phyloP scores from a whole-genome alignment of 92 coral and sea anemone genomes.

The Micromussa lordhowensis region DNA sequence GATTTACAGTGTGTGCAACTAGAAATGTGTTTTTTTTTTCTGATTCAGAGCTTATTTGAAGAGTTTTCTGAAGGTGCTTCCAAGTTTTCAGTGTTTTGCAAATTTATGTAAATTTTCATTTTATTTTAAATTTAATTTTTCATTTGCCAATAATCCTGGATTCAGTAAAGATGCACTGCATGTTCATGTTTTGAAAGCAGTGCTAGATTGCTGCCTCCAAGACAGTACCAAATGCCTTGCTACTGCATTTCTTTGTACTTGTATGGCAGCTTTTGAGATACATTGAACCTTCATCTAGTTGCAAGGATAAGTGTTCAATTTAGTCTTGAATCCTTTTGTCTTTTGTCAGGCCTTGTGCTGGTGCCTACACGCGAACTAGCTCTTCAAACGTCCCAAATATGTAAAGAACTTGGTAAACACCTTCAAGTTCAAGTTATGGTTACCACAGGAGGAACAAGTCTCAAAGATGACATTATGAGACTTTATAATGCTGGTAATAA shows the following conservation, averaged over 20 bases:
- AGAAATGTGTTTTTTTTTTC: neutral
- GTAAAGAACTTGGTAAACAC: slow-evolving; percentile 97
- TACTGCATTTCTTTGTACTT: neutral
- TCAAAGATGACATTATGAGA: slow-evolving; percentile 98
- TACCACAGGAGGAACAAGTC: slow-evolving; percentile 99
- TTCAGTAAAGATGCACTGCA: too few relatives aligned
- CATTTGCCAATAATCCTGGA: neutral
- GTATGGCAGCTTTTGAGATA: neutral
- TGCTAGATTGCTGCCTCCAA: neutral
- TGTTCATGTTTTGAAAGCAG: neutral
- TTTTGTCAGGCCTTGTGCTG: slow-evolving; percentile 78
- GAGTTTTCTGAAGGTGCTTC: neutral
- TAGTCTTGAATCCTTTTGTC: neutral
- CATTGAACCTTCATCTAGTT: neutral
- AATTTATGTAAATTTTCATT: too few relatives aligned
- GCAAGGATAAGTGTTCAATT: neutral
- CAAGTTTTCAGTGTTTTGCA: neutral
- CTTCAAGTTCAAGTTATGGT: slow-evolving; percentile 93
- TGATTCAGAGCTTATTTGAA: neutral
- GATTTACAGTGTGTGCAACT: neutral
- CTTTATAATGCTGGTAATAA: slow-evolving; percentile 78
- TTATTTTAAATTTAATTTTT: too few relatives aligned
- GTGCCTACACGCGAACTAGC: slow-evolving; percentile 99
- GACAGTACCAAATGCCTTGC: neutral
- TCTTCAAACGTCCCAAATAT: slow-evolving; percentile 97